These are phyloP conservation scores for Battus philenor DNA, from an alignment of 1,140 invertebrate species.

Conservation along the genomic window DNA sequence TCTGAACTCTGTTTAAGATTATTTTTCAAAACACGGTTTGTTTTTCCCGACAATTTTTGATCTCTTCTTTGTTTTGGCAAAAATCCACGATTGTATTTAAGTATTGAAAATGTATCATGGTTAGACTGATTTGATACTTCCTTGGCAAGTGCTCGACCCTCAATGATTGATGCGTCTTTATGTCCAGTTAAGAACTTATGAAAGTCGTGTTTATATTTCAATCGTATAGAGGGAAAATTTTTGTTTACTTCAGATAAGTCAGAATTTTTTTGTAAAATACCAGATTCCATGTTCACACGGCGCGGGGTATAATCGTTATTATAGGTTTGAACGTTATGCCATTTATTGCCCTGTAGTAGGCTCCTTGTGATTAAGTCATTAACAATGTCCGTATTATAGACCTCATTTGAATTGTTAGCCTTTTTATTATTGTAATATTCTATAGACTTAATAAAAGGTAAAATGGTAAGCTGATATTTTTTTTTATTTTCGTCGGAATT, in stretches of 20 bases:
- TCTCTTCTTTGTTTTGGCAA: constrained; percentile 31
- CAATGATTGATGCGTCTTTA: constrained; percentile 26
- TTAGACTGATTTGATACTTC: constrained; percentile 47
- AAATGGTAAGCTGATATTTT: constrained; percentile 37
- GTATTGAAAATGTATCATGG: constrained; percentile 34
- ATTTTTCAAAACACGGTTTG: constrained; percentile 10
- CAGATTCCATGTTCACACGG: constrained; percentile 29
- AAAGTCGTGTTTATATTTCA: constrained; percentile 47
- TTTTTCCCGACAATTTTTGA: constrained; percentile 22
- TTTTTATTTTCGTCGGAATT: constrained; percentile 18
- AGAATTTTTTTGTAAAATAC: constrained; percentile 20
- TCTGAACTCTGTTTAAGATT: constrained; percentile 15
- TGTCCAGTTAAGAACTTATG: constrained; percentile 30
- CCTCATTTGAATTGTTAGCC: constrained; percentile 17
- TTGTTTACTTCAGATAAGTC: constrained; percentile 34
- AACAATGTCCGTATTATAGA: constrained; percentile 19
- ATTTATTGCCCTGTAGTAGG: constrained; percentile 46
- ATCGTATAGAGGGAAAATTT: constrained; percentile 34
- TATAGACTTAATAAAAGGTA: constrained; percentile 52
- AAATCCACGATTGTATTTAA: constrained; percentile 56
- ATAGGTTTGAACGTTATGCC: constrained; percentile 59
- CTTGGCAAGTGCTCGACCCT: constrained; percentile 36
- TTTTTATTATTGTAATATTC: constrained; percentile 39
- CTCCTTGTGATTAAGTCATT: constrained; percentile 42
- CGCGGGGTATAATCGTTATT: constrained; percentile 52